Conservation (phyloP, 2,888 invertebrate genomes). For the Asteroscopus sphinx region DNA sequence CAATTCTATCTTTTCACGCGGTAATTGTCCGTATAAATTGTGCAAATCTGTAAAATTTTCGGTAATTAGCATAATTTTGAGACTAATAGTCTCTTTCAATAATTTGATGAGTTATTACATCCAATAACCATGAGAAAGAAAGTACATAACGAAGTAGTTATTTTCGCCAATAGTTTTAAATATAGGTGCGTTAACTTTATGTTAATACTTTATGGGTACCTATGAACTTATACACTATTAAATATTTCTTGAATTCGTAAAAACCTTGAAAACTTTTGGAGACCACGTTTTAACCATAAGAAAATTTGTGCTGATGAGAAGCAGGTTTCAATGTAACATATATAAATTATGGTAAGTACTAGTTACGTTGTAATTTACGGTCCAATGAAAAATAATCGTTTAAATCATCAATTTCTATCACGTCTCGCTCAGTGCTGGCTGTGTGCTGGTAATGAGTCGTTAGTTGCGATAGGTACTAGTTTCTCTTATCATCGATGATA, state of each 20-base stretch:
- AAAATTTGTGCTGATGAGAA: not conserved
- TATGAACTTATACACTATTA: too few species aligned
- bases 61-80: slow-evolving; percentile 4
- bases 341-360: slow-evolving; percentile 7
- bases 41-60: slow-evolving; percentile 5
- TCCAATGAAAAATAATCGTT: slow-evolving; percentile 47
- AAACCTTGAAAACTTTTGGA: too few species aligned
- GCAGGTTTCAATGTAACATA: not conserved
- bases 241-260: too few species aligned
- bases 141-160: not conserved
- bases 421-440: slow-evolving; percentile 53
- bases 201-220: too few species aligned
- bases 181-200: too few species aligned
- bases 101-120: not conserved
- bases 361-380: slow-evolving; percentile 33
- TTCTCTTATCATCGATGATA: slow-evolving; percentile 88
- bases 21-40: not conserved
- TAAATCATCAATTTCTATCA: slow-evolving; percentile 54
- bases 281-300: not conserved
- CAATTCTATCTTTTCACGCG: slow-evolving; percentile 8
- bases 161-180: not conserved
- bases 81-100: not conserved
- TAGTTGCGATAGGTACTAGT: slow-evolving; percentile 75
- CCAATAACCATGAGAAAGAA: not conserved
- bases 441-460: slow-evolving; percentile 72